Evolutionary conservation across 2,888 invertebrate genomes (phyloP).

Genomic region (Meganola albula): DNA sequence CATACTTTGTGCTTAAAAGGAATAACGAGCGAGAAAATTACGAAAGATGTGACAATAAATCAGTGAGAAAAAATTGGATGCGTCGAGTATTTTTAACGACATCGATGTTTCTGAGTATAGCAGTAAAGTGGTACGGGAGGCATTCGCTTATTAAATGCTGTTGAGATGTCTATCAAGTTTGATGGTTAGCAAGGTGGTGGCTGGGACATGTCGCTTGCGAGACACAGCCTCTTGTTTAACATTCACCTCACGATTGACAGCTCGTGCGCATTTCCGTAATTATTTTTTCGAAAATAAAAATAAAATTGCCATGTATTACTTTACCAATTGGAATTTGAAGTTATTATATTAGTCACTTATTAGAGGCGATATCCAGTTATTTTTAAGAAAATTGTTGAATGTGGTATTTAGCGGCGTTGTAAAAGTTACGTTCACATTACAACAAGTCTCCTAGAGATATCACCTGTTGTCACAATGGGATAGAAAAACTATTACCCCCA

Average conservation of each 20-base stretch:
- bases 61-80: constrained; percentile 24
- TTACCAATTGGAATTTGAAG: no score
- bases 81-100: constrained; percentile 26
- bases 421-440: constrained; percentile 23
- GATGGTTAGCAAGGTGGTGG: constrained; percentile 19
- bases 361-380: no score
- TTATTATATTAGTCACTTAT: no score
- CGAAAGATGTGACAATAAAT: constrained; percentile 31
- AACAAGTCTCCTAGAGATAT: constrained; percentile 28
- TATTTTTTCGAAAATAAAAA: no score
- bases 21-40: constrained; percentile 32
- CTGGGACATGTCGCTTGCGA: constrained; percentile 8
- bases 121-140: constrained; percentile 37
- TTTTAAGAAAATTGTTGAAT: no score
- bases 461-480: constrained; percentile 37
- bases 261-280: constrained; percentile 28
- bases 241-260: constrained; percentile 26
- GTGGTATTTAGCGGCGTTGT: constrained; percentile 24
- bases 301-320: no score
- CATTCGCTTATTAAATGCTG: constrained; percentile 44
- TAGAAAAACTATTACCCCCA: constrained; percentile 43
- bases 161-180: constrained; percentile 43
- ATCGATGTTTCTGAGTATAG: constrained; percentile 28
- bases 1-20: constrained; percentile 29
- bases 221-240: constrained; percentile 26